Evolutionary conservation across 2,113 vertebrate species (phyloP), one percentile per base, ranked within the genome.

Genomic region (Fulmarus glacialis): DNA sequence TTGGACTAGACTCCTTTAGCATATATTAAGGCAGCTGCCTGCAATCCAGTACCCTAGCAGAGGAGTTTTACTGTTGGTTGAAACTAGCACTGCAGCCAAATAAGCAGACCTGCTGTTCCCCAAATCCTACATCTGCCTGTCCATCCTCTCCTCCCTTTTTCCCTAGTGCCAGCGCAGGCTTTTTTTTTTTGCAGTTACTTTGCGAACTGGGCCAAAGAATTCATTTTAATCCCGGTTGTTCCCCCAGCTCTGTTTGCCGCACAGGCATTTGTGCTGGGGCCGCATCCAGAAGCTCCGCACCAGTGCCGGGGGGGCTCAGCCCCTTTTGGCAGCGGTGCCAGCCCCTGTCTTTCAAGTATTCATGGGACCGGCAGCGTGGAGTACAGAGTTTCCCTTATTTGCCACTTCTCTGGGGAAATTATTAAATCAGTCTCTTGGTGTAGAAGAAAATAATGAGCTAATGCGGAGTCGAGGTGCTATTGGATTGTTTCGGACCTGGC

Each of bases 401-500:
- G 74, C 73, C 88, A 12, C 26, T 94, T 32, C 60, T 93, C 84
- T 53, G 26, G 82, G 84, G 77, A 90, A 85, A 87, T 91, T 94
- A 75, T 82, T 94, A n/a, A 91, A 75, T 78, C 52, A 71, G 77
- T 87, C 73, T 79, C 78, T 82, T 94, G 95, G 78, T 94, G 87
- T 84, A 95, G 74, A 79, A 94, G 85, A 93, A 97, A 94, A 95
- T 97, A 97, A 94, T 86, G 95, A 97, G 95, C 84, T 97, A 90
- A 91, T 85, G 40, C 0, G 0, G 62, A 85, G 58, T 18, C 0
- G 78, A 68, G 74, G 90, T 84, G 43, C 87, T 12, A 0, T 59
- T 91, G 89, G 83, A 58, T 92, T 91, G 82, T 60, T 95, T 94
- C 4, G 13, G 90, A 72, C 66, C 70, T 72, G 62, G 73, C 81